Percentiles rank a stretch among this genome's conserved stretches.
Evolutionary conservation across 2,113 vertebrate species (phyloP).

Genomic region (Cygnus buccinator): DNA sequence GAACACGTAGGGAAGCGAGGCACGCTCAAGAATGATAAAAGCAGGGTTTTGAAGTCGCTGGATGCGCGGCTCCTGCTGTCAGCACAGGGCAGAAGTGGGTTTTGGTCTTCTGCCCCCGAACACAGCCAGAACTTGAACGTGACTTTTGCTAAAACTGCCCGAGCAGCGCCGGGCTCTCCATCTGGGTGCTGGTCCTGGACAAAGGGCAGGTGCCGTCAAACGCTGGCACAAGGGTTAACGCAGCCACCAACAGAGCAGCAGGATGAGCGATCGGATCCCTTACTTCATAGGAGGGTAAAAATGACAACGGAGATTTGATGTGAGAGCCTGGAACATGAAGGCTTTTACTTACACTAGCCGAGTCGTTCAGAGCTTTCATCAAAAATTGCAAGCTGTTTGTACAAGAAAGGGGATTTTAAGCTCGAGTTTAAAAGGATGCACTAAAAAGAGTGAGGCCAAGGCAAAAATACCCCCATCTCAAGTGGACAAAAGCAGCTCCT

Average conservation of each 20-base stretch:
- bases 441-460: neutral
- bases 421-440: neutral
- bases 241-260: neutral
- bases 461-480: neutral
- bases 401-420: neutral
- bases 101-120: neutral
- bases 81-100: neutral
- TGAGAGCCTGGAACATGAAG: neutral
- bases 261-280: neutral
- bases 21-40: neutral
- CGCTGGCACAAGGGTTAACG: accelerated
- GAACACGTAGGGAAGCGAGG: neutral
- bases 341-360: neutral
- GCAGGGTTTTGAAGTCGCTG: neutral
- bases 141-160: neutral
- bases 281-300: neutral
- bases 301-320: neutral
- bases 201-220: neutral
- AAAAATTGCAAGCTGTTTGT: neutral
- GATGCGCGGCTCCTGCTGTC: neutral
- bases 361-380: neutral
- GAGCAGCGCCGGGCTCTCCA: neutral
- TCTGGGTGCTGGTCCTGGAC: accelerated
- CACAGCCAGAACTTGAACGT: neutral
- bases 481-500: neutral